phyloP scores from a whole-genome alignment of 2,797 vertebrate genomes.

The Lepus oiostolus region DNA sequence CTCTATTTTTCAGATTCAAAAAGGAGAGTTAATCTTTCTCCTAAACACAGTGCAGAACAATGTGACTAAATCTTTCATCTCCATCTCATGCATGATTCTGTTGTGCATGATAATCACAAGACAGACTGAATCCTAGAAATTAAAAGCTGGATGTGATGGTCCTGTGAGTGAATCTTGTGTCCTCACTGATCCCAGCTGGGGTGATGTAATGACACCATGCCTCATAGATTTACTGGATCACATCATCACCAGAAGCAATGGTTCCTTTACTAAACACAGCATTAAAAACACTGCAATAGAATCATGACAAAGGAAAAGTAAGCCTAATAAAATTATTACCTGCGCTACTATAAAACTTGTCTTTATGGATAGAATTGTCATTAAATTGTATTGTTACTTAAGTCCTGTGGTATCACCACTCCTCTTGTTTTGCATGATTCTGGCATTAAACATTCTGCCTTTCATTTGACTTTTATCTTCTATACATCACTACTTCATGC shows the following conservation, averaged over 20 bases:
- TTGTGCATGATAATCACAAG: conserved; percentile 34
- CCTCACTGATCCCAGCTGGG: neutral
- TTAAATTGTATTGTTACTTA: neutral
- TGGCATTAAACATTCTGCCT: neutral
- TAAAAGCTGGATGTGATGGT: neutral
- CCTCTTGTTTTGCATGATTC: neutral
- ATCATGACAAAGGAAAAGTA: conserved; percentile 5
- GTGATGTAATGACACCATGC: neutral
- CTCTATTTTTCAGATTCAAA: conserved; percentile 41
- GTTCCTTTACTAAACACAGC: neutral
- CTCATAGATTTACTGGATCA: conserved; percentile 24
- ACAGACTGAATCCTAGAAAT: conserved; percentile 12
- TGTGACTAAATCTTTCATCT: conserved; percentile 9
- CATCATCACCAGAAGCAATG: conserved; percentile 27
- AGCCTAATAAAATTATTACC: neutral
- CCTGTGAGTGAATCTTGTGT: neutral
- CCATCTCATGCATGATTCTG: neutral
- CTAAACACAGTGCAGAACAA: conserved; percentile 39
- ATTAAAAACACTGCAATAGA: neutral
- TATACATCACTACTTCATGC: neutral
- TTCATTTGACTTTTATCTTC: neutral
- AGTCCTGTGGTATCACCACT: neutral
- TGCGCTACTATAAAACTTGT: neutral
- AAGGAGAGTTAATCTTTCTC: conserved; percentile 33
- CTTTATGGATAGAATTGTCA: conserved; percentile 27